Evolutionary conservation across 2,113 vertebrate genomes (phyloP).

Genomic region (Zingel zingel): DNA sequence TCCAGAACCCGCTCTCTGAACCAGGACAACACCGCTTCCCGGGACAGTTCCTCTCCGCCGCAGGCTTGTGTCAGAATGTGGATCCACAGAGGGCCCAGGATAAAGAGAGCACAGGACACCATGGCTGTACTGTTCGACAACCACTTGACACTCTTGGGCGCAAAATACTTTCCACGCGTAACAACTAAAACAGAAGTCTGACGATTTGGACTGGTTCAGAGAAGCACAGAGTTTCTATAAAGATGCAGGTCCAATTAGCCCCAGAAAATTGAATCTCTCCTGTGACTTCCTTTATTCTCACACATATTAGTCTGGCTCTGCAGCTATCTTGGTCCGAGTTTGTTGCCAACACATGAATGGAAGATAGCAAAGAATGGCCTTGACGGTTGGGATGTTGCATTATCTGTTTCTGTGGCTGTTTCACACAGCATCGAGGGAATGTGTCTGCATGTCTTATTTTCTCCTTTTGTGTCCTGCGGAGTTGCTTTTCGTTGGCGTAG

Average conservation of each 20-base stretch:
- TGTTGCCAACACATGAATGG: conserved; percentile 30
- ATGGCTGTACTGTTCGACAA: neutral
- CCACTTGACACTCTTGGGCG: neutral
- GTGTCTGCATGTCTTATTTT: neutral
- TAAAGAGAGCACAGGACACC: conserved; percentile 43
- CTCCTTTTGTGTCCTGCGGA: neutral
- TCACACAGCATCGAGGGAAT: conserved; percentile 16
- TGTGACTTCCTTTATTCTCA: conserved; percentile 15
- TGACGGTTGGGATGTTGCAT: conserved; percentile 41
- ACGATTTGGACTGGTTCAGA: neutral
- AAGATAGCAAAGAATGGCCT: conserved; percentile 61
- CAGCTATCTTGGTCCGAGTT: conserved; percentile 33
- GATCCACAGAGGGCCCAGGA: conserved; percentile 60
- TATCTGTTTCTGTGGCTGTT: conserved; percentile 10
- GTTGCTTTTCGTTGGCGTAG: neutral
- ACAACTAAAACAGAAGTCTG: neutral
- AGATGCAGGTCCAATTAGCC: neutral
- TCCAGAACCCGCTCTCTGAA: conserved; percentile 74
- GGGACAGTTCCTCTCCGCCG: conserved; percentile 53
- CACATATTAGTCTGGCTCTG: conserved; percentile 30
- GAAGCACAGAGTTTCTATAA: neutral
- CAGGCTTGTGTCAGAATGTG: conserved; percentile 45
- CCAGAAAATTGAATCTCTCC: neutral
- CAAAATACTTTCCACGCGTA: neutral
- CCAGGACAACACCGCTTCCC: conserved; percentile 71